Percentiles rank a stretch among this genome's conserved stretches.
Conservation (phyloP, 1,140 invertebrate species). For the Bacillus rossius region DNA sequence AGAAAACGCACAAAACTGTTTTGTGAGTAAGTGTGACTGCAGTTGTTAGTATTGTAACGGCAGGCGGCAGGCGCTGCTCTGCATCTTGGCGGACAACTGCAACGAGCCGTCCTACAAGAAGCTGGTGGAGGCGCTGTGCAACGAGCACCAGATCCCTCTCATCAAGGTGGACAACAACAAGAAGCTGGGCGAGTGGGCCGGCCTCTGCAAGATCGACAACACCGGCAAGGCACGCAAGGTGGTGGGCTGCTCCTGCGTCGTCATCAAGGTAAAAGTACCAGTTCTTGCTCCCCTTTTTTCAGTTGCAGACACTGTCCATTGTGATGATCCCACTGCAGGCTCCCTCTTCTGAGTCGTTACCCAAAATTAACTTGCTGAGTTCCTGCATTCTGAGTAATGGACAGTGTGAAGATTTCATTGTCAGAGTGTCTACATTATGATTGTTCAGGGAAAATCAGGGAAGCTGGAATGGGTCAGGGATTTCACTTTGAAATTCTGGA, state of each 20-base stretch:
- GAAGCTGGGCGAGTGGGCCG: slow-evolving; percentile 98
- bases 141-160: slow-evolving; percentile 95
- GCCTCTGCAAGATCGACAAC: slow-evolving; percentile 98
- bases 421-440: slow-evolving; percentile 21
- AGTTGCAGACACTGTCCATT: not conserved
- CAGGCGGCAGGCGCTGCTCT: slow-evolving; percentile 91
- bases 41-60: slow-evolving; percentile 25
- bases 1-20: too few relatives aligned
- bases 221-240: slow-evolving; percentile 98
- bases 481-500: too few relatives aligned
- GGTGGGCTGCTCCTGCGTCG: slow-evolving; percentile 96
- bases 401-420: slow-evolving; percentile 33
- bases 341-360: slow-evolving; percentile 46
- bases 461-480: too few relatives aligned
- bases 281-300: not conserved
- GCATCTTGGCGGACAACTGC: slow-evolving; percentile 96
- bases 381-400: slow-evolving; percentile 35
- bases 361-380: slow-evolving; percentile 30
- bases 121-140: slow-evolving; percentile 96
- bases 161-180: slow-evolving; percentile 98
- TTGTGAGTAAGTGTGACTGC: too few relatives aligned
- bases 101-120: slow-evolving; percentile 97
- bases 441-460: too few relatives aligned
- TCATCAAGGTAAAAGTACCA: slow-evolving; percentile 72
- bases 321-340: slow-evolving; percentile 48